Evolutionary conservation across 2,113 vertebrate genomes (phyloP).

Genomic region (Sterrhoptilus dennistouni): DNA sequence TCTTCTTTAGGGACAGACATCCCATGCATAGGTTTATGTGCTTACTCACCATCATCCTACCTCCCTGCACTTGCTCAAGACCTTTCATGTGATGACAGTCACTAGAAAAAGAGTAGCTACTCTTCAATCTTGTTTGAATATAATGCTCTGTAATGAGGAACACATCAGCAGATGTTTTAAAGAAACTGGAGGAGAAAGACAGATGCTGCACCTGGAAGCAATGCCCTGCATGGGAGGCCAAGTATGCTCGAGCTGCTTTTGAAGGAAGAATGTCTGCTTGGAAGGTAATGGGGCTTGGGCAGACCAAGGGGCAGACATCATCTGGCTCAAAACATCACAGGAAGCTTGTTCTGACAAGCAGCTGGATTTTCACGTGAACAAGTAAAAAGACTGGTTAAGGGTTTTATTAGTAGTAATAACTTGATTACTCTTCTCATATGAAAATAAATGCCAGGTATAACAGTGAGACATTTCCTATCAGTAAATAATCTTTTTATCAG

Average conservation of each 20-base stretch:
- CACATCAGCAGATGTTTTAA: neutral
- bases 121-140: neutral
- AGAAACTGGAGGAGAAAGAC: neutral
- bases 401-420: neutral
- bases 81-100: neutral
- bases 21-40: neutral
- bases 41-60: neutral
- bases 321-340: neutral
- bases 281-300: neutral
- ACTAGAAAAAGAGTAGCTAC: neutral
- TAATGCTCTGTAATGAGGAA: neutral
- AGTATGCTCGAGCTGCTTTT: fast-evolving
- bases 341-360: neutral
- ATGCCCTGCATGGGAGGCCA: neutral
- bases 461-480: neutral
- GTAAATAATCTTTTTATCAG: neutral
- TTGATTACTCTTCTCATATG: neutral
- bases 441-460: neutral
- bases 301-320: neutral
- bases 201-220: neutral
- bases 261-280: neutral
- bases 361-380: neutral
- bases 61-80: neutral
- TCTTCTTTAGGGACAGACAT: neutral
- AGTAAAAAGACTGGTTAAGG: neutral